Conservation (phyloP, 2,113 vertebrate genomes). For the Pollachius pollachius region DNA sequence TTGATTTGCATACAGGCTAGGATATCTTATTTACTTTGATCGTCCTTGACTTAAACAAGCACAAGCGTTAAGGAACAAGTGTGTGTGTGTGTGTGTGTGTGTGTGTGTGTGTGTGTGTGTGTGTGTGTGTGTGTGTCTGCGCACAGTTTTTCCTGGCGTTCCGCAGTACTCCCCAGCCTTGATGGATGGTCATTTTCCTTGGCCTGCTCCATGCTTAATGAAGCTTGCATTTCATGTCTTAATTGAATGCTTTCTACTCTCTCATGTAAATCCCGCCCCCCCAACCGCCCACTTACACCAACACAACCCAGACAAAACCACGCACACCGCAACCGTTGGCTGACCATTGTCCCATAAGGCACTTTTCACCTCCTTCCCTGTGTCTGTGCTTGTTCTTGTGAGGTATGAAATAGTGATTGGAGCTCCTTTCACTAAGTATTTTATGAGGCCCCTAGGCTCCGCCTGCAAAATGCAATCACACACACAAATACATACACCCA, state of each 20-base stretch:
- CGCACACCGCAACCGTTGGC: too few species aligned
- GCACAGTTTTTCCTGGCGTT: background rate
- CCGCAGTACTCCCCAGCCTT: conserved; percentile 45
- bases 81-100: conserved; percentile 3
- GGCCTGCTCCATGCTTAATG: conserved; percentile 69
- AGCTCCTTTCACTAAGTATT: conserved; percentile 34
- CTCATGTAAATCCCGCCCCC: conserved; percentile 36
- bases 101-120: background rate
- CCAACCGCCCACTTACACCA: background rate
- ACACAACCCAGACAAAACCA: too few species aligned
- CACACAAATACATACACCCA: conserved; percentile 20
- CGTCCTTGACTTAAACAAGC: background rate
- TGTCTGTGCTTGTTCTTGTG: conserved; percentile 33
- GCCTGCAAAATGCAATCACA: background rate
- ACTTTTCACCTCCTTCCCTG: background rate
- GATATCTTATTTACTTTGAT: background rate
- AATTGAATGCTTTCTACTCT: conserved; percentile 73
- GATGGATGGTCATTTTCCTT: conserved; percentile 74
- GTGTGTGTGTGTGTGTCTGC: too few species aligned
- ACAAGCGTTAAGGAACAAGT: background rate
- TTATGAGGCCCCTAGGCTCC: conserved; percentile 38
- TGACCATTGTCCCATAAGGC: background rate
- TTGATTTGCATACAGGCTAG: too few species aligned
- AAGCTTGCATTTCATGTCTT: conserved; percentile 70
- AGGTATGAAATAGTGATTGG: conserved; percentile 47